Evolutionary conservation across 1,140 invertebrate species (phyloP).

Genomic region (Aporrectodea caliginosa): DNA sequence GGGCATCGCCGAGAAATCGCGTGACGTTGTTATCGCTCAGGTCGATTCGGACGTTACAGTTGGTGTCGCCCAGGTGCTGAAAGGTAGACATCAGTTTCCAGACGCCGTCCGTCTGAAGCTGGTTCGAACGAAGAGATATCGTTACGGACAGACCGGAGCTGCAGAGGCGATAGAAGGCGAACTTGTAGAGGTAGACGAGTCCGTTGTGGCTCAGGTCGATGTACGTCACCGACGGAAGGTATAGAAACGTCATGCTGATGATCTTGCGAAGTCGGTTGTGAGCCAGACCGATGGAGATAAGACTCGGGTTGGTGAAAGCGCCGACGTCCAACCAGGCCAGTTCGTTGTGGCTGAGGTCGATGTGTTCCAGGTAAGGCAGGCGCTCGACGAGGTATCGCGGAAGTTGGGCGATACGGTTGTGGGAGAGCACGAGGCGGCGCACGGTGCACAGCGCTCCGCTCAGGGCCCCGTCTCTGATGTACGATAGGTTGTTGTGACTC

Average conservation of each 20-base stretch:
- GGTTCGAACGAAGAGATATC: not conserved
- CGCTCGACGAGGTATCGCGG: conserved; percentile 15
- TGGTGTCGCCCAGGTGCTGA: not conserved
- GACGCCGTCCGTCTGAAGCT: not conserved
- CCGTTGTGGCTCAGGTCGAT: conserved; percentile 20
- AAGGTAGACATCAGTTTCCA: not conserved
- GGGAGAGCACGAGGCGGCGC: not conserved
- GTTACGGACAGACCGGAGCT: not conserved
- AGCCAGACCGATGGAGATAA: conserved; percentile 12
- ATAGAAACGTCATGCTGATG: conserved; percentile 26
- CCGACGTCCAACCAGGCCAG: conserved; percentile 25
- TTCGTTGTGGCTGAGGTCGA: conserved; percentile 19
- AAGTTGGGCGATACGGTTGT: conserved; percentile 12
- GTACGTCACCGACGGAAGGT: not conserved
- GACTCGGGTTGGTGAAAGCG: conserved; percentile 13
- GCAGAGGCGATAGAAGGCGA: conserved; percentile 24
- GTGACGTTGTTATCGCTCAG: not conserved
- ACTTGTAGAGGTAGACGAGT: conserved; percentile 9
- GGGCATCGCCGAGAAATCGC: not conserved
- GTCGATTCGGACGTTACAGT: not conserved
- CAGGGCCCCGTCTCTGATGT: not conserved
- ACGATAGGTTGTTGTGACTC: not conserved
- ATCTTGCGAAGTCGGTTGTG: conserved; percentile 20
- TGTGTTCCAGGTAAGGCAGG: conserved; percentile 8
- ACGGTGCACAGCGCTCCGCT: not conserved